Evolutionary conservation across 1,140 invertebrate genomes (phyloP), one percentile per base, ranked within the genome.

Genomic region (Trachymyrmex septentrionalis): DNA sequence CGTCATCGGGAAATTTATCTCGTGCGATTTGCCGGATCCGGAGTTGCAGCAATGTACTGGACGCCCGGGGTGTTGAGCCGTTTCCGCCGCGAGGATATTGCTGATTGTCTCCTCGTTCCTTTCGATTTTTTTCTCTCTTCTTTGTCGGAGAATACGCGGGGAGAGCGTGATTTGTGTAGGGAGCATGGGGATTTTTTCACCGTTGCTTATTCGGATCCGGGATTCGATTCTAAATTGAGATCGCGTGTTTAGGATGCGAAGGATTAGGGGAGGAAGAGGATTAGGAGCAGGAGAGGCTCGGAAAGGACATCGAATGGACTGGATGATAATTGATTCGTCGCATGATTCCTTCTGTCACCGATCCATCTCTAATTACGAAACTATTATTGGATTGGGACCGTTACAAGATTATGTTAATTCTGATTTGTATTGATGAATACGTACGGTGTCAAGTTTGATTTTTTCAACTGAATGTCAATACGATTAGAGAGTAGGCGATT

Each of bases 1-100:
- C 89, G 88, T 89, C 87, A 85, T 57, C 69, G 67, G 82, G 72
- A 93, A 93, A 95, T 94, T 94, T 93, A 95, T 94, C 93, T 92
- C 87, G 86, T 81, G 89, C 92, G 91, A 94, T 94, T 94, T 94
- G 92, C 92, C 91, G 92, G 86, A 88, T 90, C 87, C 80, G 21
- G 63, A 66, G 48, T 48, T 57, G n/a, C 67, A 61, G 67, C 63
- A 50, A 50, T 57, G 69, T 85, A 53, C 61, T 57, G 76, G 63
- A 86, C 76, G 81, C 81, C 87, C 53, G 30, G 84, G 71, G 76
- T 75, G 81, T 24, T 55, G 57, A 72, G 38, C 50, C 59, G 59
- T 21, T 80, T 72, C 71, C 73, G 72, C 75, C 27, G 77, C 78
- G 61, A 80, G 78, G 88, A 90, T 87, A 87, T 89, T 80, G 61